Percentiles rank a stretch among this genome's conserved stretches.
These are phyloP conservation scores for Crocidura indochinensis DNA, from an alignment of 2,797 vertebrate genomes.

Conservation along the genomic window DNA sequence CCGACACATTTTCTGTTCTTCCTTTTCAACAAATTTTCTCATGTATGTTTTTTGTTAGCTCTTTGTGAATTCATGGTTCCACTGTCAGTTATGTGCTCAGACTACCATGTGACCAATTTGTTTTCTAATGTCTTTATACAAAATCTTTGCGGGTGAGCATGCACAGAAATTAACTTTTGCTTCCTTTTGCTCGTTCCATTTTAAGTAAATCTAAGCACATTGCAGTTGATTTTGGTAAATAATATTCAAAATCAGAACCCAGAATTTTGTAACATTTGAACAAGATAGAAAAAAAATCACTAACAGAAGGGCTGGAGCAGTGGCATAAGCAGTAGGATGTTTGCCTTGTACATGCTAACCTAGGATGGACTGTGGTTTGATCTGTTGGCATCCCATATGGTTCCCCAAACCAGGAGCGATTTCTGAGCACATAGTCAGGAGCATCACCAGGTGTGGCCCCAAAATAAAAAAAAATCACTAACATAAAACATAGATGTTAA, in stretches of 20 bases:
- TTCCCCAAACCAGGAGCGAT: no score
- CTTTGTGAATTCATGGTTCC: slow-evolving; percentile 42
- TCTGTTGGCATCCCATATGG: no score
- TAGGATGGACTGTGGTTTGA: no score
- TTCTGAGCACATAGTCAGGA: no score
- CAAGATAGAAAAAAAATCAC: neutral
- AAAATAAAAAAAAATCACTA: neutral
- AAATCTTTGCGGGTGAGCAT: slow-evolving; percentile 60
- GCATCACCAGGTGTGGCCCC: no score
- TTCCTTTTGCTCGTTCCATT: neutral
- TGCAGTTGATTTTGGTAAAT: neutral
- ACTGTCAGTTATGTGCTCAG: slow-evolving; percentile 58
- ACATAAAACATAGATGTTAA: neutral
- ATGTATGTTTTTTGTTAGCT: neutral
- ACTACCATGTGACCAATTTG: slow-evolving; percentile 55
- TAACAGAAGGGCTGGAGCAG: neutral
- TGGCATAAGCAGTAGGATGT: no score
- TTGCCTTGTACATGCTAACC: no score
- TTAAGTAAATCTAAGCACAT: slow-evolving; percentile 29
- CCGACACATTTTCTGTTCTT: no score
- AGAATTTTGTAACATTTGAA: slow-evolving; percentile 31
- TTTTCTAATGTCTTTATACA: slow-evolving; percentile 72
- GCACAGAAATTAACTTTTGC: slow-evolving; percentile 35
- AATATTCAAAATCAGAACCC: slow-evolving; percentile 44
- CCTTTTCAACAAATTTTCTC: slow-evolving; percentile 17